Base-by-base conservation (phyloP, 2,888 invertebrate genomes). In the Erebia ligea region DNA sequence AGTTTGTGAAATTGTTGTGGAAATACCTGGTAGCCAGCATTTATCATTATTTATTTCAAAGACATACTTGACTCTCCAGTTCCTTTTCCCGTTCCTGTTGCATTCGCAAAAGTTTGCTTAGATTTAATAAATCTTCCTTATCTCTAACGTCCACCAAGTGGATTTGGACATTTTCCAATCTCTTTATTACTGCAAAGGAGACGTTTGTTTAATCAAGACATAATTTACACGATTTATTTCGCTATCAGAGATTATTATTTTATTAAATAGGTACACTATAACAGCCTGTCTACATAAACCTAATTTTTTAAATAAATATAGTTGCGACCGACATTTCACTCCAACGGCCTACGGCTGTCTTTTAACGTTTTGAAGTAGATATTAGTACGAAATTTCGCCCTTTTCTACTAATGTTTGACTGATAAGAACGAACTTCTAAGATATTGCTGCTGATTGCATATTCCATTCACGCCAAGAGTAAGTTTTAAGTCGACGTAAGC, bases 91-190 rank as follows among this genome's bases (percentile, higher is more conserved):
- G 91, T 81, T 94, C 93, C 81, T 94, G 92, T 76, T 94, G 93
- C 64, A 89, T 91, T 93, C 86, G 94, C 86, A 89, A 91, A 79
- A 86, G 84, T 82, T 89, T 91, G 77, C 94, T 93, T 25, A 88
- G 81, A 74, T 84, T 88, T 80, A 97, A 87, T 85, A 96, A 92
- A 34, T 94, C 94, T 71, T 96, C 95, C 78, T 95, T 95, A 82
- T 96, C 95, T 57, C 94, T 94, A 56, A 95, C 93, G 76, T 95
- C 95, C 75, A 96, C 95, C 65, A 96, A 93, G 94, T 96, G 94
- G 57, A 92, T 88, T 85, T 94, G 93, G 48, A 93, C 90, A 74
- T 89, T 92, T 81, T 93, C 93, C 76, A 94, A 82, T 76, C 94
- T 84, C 80, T 94, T 94, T 76, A 94, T 94, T 58, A 94, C 94